Percentiles rank a stretch among this genome's conserved stretches.
phyloP scores from a whole-genome alignment of 1,140 invertebrate species.

The Nasonia longicornis region DNA sequence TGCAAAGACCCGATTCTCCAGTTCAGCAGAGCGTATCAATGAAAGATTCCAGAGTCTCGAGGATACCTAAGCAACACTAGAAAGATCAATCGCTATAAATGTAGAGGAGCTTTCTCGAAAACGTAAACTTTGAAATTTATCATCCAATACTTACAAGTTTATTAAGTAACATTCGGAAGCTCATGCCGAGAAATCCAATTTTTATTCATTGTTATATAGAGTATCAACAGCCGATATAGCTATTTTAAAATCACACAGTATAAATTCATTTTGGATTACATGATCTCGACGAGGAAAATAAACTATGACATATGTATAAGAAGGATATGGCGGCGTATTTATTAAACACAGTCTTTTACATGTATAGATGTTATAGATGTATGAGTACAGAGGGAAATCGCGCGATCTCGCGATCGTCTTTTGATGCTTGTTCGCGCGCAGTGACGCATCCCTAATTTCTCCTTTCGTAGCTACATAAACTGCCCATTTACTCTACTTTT shows the following conservation, averaged over 20 bases:
- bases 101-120: neutral
- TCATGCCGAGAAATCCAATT: neutral
- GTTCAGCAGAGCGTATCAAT: conserved; percentile 31
- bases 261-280: no score
- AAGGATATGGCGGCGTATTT: conserved; percentile 53
- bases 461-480: neutral
- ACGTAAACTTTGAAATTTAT: neutral
- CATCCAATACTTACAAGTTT: neutral
- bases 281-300: no score
- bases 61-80: neutral
- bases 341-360: conserved; percentile 64
- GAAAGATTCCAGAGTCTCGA: conserved; percentile 9
- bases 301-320: neutral
- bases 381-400: conserved; percentile 25
- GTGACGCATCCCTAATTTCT: neutral
- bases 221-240: no score
- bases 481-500: neutral
- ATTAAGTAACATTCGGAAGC: neutral
- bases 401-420: neutral
- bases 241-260: no score
- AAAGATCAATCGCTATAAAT: conserved; percentile 33
- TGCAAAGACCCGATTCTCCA: conserved; percentile 15
- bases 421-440: neutral
- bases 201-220: neutral
- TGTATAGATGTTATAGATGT: conserved; percentile 35